Base-by-base conservation (phyloP, 2,888 invertebrate species). In the Lasioglossum oenotherae region DNA sequence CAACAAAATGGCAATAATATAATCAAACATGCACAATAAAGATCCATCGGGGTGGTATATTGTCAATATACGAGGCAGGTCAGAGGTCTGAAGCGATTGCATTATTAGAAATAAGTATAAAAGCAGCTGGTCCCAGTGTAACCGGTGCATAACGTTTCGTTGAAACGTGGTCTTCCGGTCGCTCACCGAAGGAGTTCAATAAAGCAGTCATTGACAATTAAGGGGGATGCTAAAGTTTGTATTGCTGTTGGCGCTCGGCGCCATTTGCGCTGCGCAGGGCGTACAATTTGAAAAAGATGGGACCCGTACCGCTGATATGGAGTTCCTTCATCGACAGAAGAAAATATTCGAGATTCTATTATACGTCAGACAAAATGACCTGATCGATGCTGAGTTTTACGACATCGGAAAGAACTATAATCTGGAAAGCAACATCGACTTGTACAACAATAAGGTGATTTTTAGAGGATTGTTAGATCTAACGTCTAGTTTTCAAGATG, bases 241-340 rank as follows among this genome's bases (percentile, higher is more conserved):
- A 8, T 23, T 85, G n/a, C 6, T 85, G 16, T 14, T 80, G 8
- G 84, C 71, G 71, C 38, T 85, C 27, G 53, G 53, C 77, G 74
- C 74, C 0, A 0, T 84, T 4, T 85, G 80, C 77, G 64, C n/a
- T 19, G 74, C 2, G 1, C 27, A 78, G 3, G 44, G 31, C 38
- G 8, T 19, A 0, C 64, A 49, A 16, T 19, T 49, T 41, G 38
- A 49, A 5, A 35, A 72, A n/a, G 10, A 57, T 57, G 57, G 3
- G 57, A 71, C 19, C 6, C 91, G 87, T 38, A 94, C 93, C n/a
- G 95, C 95, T 60, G 94, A 95, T 85, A 91, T 94, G 90, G 94
- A 94, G 16, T 95, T 93, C 87, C 92, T 95, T 27, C 92, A 93
- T 75, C 94, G 93, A 78, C 94, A 95, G 86, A 95, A 94, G 92